Conservation (phyloP, 2,888 invertebrate species). For the Drosophila eohydei region DNA sequence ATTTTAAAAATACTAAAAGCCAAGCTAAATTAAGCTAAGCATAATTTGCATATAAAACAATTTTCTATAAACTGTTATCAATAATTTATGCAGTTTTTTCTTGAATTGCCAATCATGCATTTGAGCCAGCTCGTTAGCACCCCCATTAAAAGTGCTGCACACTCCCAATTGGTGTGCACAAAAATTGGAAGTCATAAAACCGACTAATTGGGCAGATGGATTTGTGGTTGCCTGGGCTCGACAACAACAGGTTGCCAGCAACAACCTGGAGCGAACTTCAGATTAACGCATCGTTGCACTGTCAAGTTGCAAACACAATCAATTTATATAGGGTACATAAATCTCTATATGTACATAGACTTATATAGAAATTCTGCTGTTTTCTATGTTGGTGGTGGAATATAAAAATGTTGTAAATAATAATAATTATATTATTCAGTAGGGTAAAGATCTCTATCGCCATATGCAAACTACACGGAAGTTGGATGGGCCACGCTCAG, state of each 20-base stretch:
- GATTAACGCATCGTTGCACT: slow-evolving; percentile 59
- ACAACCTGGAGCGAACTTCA: slow-evolving; percentile 46
- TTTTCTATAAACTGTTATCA: neutral
- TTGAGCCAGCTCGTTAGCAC: slow-evolving; percentile 9
- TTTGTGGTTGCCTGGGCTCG: slow-evolving; percentile 39
- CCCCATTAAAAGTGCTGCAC: slow-evolving; percentile 11
- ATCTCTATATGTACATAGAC: neutral
- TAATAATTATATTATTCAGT: slow-evolving; percentile 46
- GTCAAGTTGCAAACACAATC: slow-evolving; percentile 52
- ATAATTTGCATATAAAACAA: neutral
- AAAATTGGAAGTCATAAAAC: slow-evolving; percentile 29
- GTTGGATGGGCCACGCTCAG: slow-evolving; percentile 29
- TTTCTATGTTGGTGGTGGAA: slow-evolving; percentile 43
- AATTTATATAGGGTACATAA: slow-evolving; percentile 18
- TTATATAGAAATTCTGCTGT: neutral
- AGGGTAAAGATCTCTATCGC: slow-evolving; percentile 31
- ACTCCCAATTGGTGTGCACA: slow-evolving; percentile 8
- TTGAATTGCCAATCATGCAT: slow-evolving; percentile 31
- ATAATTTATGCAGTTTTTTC: neutral
- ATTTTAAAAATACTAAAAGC: neutral
- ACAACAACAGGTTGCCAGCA: slow-evolving; percentile 55
- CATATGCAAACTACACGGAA: slow-evolving; percentile 54
- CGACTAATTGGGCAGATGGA: slow-evolving; percentile 59
- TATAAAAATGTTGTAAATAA: slow-evolving; percentile 12
- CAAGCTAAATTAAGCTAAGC: neutral